A percentile compares a stretch with the other conserved stretches of the same genome.
These are phyloP conservation scores for Gnatocerus cornutus DNA, from an alignment of 2,888 invertebrate species.

Conservation along the genomic window DNA sequence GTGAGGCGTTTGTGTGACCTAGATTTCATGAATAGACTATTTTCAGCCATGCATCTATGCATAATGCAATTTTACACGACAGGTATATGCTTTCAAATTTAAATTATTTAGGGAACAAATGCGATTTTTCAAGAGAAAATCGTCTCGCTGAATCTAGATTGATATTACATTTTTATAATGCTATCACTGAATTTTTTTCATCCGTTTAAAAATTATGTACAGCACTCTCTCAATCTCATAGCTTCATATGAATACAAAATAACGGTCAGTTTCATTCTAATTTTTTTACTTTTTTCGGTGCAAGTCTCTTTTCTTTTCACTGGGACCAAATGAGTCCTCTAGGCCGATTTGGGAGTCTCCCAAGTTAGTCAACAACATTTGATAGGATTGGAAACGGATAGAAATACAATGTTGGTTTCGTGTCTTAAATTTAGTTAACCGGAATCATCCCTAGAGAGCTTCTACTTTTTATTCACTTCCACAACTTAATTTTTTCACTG, in stretches of 20 bases:
- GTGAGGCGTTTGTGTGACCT: conserved; percentile 1
- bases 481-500: conserved; percentile 3
- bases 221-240: too few species aligned
- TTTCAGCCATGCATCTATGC: not conserved
- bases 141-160: too few species aligned
- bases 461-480: conserved; percentile 14
- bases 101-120: too few species aligned
- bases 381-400: conserved; percentile 37
- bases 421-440: conserved; percentile 39
- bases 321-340: conserved; percentile 20
- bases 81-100: too few species aligned
- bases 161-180: too few species aligned
- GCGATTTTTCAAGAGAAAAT: too few species aligned
- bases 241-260: too few species aligned
- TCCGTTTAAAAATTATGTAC: too few species aligned
- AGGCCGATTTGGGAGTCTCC: conserved; percentile 18
- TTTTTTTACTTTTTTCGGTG: too few species aligned
- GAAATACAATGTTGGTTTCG: conserved; percentile 33
- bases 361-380: conserved; percentile 27
- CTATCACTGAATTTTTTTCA: too few species aligned
- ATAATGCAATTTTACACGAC: not conserved
- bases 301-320: too few species aligned
- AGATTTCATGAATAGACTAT: not conserved
- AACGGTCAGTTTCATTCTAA: too few species aligned
- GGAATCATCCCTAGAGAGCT: conserved; percentile 28